Evolutionary conservation across 2,797 vertebrate genomes (phyloP), one percentile per base, ranked within the genome.

Genomic region (Crenichthys baileyi): DNA sequence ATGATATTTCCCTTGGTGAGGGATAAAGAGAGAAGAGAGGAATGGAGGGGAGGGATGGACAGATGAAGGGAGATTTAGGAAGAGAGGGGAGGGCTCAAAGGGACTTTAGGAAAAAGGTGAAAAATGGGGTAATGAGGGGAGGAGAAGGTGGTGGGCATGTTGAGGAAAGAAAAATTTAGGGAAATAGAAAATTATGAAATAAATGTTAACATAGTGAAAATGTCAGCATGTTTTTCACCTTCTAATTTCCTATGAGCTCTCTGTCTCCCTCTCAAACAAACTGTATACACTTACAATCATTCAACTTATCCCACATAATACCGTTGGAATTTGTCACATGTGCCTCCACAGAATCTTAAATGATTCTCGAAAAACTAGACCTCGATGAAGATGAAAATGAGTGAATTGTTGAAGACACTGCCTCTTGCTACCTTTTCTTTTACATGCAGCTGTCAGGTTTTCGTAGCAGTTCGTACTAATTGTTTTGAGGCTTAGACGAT

Each of bases 1-100:
- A 72, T 83, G 88, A 91, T 88, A 85, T 86, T 90, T 89, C 80
- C 89, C 89, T 91, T 83, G 87, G 90, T 90, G 87, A 88, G 82
- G 89, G 85, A 91, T 88, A 86, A 89, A 85, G 83, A 85, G 78
- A 85, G 83, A 89, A 84, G 87, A 90, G 89, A 87, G 78, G 76
- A 82, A 88, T 50, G 75, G 75, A 89, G 31, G 68, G 78, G 72
- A 85, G 51, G 73, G 77, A 79, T 56, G 77, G 78, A 75, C 50
- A 74, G 83, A 81, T n/a, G 73, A 60, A 83, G 73, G 46, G 86
- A 87, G 88, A 88, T 89, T 86, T 89, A 51, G 83, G 79, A 55
- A 77, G 79, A 81, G 82, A 83, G 79, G 6, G 77, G 80, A 86
- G 78, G 31, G 26, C n/a, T 4, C 65, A 70, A 67, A 70, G 86